Evolutionary conservation across 2,113 vertebrate genomes (phyloP), one percentile per base, ranked within the genome.

Genomic region (Plectropomus leopardus): DNA sequence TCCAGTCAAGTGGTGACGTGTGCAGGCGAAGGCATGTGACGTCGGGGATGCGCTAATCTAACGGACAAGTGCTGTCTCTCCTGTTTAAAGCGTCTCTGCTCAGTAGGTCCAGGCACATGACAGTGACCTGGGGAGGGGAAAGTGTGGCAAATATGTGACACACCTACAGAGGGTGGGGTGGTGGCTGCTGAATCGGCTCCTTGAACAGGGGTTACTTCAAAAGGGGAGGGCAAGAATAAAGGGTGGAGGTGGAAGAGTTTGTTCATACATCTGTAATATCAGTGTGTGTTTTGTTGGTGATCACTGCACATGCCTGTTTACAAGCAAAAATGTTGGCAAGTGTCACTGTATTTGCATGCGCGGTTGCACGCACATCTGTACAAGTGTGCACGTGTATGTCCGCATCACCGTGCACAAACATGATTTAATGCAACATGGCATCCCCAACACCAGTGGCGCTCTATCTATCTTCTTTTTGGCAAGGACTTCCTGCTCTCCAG

Each of bases 371-470:
- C 48, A 83, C 65, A 80, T 74, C 59, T 71, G 64, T 60, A 28
- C 63, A 65, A 65, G 69, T 28, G 81, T 63, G 76, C 81, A 80
- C 14, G 63, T 68, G 82, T 70, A 69, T 58, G 45, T 63, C 70
- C 44, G 75, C 67, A 55, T 80, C 67, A 69, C 57, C 80, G 59
- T 88, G 71, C 61, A 54, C 60, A 42, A 71, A 80, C 72, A 72
- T 86, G 90, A 90, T 88, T 90, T 91, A 91, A 93, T 74, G 73
- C 80, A 90, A 88, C 87, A 90, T 84, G 86, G 90, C 90, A 94
- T 88, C 84, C 77, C 55, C 77, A 83, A 94, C 89, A 92, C 83
- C 88, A 85, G 84, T 88, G 84, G 90, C 86, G 72, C 84, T 90
- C 82, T 79, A 86, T 88, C 90, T 87, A 55, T 85, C 88, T 82